A percentile compares a stretch with the other conserved stretches of the same genome.
Evolutionary conservation across 1,140 invertebrate genomes (phyloP).

Genomic region (Formica exsecta): DNA sequence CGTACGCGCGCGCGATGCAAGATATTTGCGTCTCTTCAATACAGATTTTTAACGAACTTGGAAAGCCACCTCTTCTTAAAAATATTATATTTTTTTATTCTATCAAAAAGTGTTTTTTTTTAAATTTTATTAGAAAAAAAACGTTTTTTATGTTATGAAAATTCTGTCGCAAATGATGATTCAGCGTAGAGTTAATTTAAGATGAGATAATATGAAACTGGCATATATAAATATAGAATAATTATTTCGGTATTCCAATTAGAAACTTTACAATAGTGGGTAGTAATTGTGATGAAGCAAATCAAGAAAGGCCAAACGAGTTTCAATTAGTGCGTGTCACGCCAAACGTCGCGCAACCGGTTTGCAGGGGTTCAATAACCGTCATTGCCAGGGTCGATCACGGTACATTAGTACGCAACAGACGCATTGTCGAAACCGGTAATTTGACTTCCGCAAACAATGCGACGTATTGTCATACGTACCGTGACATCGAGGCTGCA

Average conservation of each 20-base stretch:
- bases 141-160: no score
- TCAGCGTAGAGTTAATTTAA: not conserved
- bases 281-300: conserved; percentile 10
- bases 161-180: not conserved
- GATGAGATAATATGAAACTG: not conserved
- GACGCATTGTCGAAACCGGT: conserved; percentile 39
- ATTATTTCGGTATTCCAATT: not conserved
- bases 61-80: not conserved
- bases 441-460: conserved; percentile 33
- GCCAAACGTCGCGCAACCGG: conserved; percentile 58
- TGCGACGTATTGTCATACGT: not conserved
- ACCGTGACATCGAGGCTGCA: not conserved
- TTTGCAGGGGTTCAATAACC: conserved; percentile 66
- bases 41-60: not conserved
- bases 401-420: not conserved
- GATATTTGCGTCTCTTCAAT: not conserved
- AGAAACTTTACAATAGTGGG: not conserved
- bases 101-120: not conserved
- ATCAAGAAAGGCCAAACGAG: conserved; percentile 44
- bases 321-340: conserved; percentile 34
- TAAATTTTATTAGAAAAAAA: not conserved
- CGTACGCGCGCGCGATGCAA: not conserved
- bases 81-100: not conserved
- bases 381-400: conserved; percentile 73
- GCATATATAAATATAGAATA: conserved; percentile 6